Conservation (phyloP, 2,797 vertebrate species). For the Schizothorax lantsangensis region DNA sequence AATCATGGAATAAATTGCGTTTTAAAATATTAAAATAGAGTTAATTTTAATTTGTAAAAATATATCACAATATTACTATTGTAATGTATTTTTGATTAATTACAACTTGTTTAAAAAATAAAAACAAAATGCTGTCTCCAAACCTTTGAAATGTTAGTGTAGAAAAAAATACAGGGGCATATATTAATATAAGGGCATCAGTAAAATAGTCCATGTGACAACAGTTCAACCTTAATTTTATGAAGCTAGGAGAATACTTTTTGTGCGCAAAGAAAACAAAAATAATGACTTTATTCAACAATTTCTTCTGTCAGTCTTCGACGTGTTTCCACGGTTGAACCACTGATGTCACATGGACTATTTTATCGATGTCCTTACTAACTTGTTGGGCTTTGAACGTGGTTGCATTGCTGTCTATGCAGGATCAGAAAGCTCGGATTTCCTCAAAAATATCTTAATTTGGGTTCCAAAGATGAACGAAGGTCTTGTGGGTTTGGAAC, state of each 20-base stretch:
- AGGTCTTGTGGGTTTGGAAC: neutral
- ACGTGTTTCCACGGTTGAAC: too few relatives aligned
- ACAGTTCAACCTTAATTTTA: neutral
- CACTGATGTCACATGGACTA: neutral
- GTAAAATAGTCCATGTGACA: neutral
- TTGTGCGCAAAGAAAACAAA: neutral
- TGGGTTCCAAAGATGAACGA: neutral
- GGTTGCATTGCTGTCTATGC: neutral
- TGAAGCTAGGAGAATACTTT: neutral
- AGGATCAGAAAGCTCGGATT: neutral
- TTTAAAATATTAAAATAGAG: neutral
- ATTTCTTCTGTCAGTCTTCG: too few relatives aligned
- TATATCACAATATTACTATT: neutral
- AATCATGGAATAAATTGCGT: neutral
- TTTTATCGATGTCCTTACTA: too few relatives aligned
- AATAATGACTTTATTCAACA: too few relatives aligned
- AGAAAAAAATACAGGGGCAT: neutral
- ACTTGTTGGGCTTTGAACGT: too few relatives aligned
- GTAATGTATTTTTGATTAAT: neutral
- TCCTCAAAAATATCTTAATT: neutral
- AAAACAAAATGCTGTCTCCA: neutral
- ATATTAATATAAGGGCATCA: neutral
- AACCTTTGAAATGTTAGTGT: neutral
- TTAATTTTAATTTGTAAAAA: neutral
- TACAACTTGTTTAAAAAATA: neutral